phyloP scores from a whole-genome alignment of 2,797 vertebrate species.

The Neopelma chrysocephalum region DNA sequence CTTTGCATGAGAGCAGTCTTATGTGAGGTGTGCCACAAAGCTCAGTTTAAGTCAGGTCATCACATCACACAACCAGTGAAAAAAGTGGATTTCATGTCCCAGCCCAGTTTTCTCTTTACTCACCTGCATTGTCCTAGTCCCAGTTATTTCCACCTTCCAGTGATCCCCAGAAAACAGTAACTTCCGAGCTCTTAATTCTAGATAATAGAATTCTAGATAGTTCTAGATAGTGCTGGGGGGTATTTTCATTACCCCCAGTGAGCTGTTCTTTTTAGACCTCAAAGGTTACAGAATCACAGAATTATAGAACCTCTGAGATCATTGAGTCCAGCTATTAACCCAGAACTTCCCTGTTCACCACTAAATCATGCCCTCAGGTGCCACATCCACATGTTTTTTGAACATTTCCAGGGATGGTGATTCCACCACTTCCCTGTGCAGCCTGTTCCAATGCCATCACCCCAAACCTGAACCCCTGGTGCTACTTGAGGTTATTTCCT shows the following conservation, averaged over 20 bases:
- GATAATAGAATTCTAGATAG: too few species aligned
- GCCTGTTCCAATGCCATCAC: not conserved
- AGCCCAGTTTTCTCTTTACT: not conserved
- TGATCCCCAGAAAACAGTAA: not conserved
- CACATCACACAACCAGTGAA: not conserved
- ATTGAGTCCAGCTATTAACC: not conserved
- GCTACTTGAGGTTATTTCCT: not conserved
- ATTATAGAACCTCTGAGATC: not conserved
- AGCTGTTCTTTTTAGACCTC: not conserved
- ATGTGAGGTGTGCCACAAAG: not conserved
- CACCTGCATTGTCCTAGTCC: not conserved
- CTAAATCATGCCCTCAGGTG: not conserved
- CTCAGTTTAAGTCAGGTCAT: not conserved
- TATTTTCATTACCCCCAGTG: not conserved
- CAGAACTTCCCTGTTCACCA: not conserved
- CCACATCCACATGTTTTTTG: not conserved
- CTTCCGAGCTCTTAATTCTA: not conserved
- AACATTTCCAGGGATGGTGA: not conserved
- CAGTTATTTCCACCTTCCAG: not conserved
- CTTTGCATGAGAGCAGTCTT: fast-evolving
- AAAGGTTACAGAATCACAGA: not conserved
- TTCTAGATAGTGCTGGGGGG: too few species aligned
- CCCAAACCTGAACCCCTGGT: not conserved
- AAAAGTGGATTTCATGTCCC: not conserved
- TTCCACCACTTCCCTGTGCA: not conserved